Evolutionary conservation across 2,113 vertebrate species (phyloP).

Genomic region (Saccopteryx leptura): DNA sequence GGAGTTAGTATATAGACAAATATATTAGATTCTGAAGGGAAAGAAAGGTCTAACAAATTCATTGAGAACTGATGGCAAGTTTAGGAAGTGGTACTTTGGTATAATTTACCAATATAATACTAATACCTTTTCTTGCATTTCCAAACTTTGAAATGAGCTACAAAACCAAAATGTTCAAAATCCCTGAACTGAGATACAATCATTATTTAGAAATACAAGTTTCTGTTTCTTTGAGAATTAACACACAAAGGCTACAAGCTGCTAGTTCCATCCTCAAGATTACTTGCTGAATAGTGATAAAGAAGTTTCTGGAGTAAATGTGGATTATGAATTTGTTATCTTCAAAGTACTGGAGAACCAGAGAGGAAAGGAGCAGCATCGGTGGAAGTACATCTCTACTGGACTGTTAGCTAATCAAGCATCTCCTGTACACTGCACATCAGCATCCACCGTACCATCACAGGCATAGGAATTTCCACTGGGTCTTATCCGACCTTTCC

Average conservation of each 20-base stretch:
- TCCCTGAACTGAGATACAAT: neutral
- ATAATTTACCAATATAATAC: slow-evolving; percentile 5
- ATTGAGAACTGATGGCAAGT: neutral
- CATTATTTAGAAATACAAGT: neutral
- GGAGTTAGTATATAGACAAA: slow-evolving; percentile 44
- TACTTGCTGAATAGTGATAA: neutral
- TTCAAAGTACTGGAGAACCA: slow-evolving; percentile 13
- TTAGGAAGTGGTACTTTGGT: neutral
- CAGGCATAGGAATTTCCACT: neutral
- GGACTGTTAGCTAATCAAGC: slow-evolving; percentile 2
- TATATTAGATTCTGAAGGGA: slow-evolving; percentile 55
- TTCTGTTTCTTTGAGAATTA: slow-evolving; percentile 47
- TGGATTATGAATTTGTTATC: slow-evolving; percentile 30
- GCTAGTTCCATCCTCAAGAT: neutral
- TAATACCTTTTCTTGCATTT: neutral
- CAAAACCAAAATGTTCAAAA: slow-evolving; percentile 58
- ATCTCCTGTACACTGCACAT: neutral
- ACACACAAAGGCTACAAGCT: neutral
- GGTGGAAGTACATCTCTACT: neutral
- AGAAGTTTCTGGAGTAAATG: neutral
- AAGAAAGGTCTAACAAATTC: slow-evolving; percentile 12
- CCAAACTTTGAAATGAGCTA: slow-evolving; percentile 29
- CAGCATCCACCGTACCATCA: neutral
- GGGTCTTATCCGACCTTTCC: neutral
- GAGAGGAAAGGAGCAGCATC: neutral